Conservation (phyloP, 92 coral and sea anemone genomes). For the Porites rus region DNA sequence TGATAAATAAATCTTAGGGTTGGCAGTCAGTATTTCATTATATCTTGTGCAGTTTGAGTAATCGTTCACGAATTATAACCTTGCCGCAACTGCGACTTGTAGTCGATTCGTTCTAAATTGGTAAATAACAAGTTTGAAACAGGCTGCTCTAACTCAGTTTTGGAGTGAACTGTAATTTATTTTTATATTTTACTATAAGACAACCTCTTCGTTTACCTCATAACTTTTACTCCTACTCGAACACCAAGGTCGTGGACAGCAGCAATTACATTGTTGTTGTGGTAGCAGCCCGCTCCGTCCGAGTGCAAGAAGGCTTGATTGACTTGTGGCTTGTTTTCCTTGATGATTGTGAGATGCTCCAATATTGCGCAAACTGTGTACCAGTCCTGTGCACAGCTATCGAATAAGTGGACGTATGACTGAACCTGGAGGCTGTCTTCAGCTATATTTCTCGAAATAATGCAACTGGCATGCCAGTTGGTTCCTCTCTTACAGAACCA, state of each 20-base stretch:
- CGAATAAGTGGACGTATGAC: constrained; percentile 63
- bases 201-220: neutral
- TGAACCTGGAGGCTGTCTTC: constrained; percentile 40
- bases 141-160: neutral
- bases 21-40: too few species aligned
- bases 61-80: too few species aligned
- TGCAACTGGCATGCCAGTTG: too few species aligned
- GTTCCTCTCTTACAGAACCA: too few species aligned
- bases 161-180: neutral
- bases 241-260: neutral
- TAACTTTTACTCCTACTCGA: neutral
- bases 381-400: constrained; percentile 15
- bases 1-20: too few species aligned
- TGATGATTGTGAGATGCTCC: constrained; percentile 6
- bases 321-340: neutral
- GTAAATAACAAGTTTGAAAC: too few species aligned
- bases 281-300: constrained; percentile 10
- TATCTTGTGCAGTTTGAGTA: too few species aligned
- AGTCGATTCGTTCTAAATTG: too few species aligned
- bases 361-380: constrained; percentile 3
- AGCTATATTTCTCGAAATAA: constrained; percentile 30
- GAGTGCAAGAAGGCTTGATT: neutral
- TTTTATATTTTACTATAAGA: neutral
- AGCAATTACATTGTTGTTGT: constrained; percentile 5
- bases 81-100: too few species aligned